These are phyloP conservation scores for Notamacropus eugenii DNA, from an alignment of 2,797 vertebrate genomes.

Conservation along the genomic window DNA sequence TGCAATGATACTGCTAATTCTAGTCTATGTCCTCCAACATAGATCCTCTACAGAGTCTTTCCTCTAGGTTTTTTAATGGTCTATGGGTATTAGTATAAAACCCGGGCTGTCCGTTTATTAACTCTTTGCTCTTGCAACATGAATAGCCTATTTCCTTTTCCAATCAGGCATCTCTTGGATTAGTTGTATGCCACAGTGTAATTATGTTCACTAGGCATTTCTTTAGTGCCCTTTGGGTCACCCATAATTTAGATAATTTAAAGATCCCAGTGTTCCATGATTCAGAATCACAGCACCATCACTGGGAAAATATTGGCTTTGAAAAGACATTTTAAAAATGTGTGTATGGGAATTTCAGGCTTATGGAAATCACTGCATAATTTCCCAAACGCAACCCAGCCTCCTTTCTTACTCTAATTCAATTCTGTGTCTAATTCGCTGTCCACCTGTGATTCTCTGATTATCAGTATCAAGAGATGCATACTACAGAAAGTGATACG, in stretches of 20 bases:
- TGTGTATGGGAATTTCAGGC: not conserved
- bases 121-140: not conserved
- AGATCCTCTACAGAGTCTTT: not conserved
- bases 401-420: not conserved
- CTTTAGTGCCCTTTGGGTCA: not conserved
- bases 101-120: too few relatives aligned
- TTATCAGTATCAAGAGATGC: not conserved
- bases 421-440: not conserved
- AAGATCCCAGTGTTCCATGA: not conserved
- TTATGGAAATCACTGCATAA: not conserved
- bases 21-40: not conserved
- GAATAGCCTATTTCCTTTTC: not conserved
- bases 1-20: not conserved
- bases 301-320: not conserved
- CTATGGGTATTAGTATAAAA: not conserved
- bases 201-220: not conserved
- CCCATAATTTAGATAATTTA: not conserved
- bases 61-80: not conserved
- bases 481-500: not conserved
- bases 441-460: not conserved
- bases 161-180: not conserved
- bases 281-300: not conserved
- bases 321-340: not conserved
- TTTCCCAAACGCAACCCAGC: not conserved
- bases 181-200: not conserved